Base-by-base conservation (phyloP, 35 echinoderm and acorn worm genomes). In the Chiridota heheva region DNA sequence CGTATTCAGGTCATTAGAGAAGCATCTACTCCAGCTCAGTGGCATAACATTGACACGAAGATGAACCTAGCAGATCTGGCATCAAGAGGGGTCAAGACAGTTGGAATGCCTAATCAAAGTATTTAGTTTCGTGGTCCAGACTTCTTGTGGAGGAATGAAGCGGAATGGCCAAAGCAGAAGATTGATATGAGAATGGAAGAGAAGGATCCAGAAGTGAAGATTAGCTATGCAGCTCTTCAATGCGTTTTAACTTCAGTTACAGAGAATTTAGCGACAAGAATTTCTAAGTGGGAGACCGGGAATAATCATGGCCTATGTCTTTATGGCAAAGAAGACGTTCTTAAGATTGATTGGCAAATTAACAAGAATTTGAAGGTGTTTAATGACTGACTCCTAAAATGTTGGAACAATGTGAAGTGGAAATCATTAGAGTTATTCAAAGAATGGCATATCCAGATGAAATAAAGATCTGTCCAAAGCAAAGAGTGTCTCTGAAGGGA, bases 51-150 rank as follows among this genome's bases (percentile, higher is more conserved):
- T 38, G 65, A 91, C 61, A 86, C 89, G 2, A 26, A 42, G 7
- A 26, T 25, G 20, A 91, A 91, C 56, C 89, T 76, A 38, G 89
- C 82, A 34, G 89, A 91, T 32, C 57, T 68, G 4, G 90, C 90
- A 36, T 92, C 90, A 1, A 72, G 90, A 42, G 84, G 90, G 1
- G 5, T 86, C 8, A 73, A 15, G 12, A 44, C 72, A 3, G 33
- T 26, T 5, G 5, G 47, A 28, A 33, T 42, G 12, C 6, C 3
- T 34, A 58, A 31, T 57, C 22, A 80, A 20, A 65, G 32, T 6
- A 64, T 40, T 39, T 80, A 58, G 77, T 20, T 64, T 16, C 27
- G 13, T 2, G 53, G 32, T 5, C 77, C 51, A 40, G 5, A 2
- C 1, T 80, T 63, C 28, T 40, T 80, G 40, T 63, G 57, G 34